These are phyloP conservation scores for Hermetia illucens DNA, from an alignment of 1,140 invertebrate species.

Conservation along the genomic window DNA sequence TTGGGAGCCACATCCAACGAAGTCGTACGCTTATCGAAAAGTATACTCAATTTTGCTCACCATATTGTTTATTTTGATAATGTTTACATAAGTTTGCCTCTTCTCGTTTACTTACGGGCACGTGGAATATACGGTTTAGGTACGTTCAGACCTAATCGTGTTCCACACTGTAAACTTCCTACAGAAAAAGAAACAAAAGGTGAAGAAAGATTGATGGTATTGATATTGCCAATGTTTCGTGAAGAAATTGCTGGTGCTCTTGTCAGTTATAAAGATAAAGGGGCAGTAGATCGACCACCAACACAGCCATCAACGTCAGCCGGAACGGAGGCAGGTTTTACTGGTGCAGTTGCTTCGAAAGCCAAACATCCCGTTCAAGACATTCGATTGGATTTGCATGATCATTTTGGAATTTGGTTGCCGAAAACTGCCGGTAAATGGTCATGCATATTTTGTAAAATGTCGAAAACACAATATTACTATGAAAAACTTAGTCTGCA, in stretches of 20 bases:
- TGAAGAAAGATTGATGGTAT: too few species aligned
- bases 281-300: not conserved
- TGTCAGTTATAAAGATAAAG: not conserved
- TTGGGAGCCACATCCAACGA: slow-evolving; percentile 14
- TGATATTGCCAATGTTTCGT: not conserved
- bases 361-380: not conserved
- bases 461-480: not conserved
- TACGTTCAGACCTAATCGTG: not conserved
- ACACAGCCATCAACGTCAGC: not conserved
- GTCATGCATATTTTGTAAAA: slow-evolving; percentile 5
- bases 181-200: not conserved
- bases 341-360: too few species aligned
- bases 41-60: too few species aligned
- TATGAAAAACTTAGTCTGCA: too few species aligned
- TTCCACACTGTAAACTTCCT: not conserved
- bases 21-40: slow-evolving; percentile 5
- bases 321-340: too few species aligned
- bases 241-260: not conserved
- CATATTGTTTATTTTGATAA: not conserved
- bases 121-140: not conserved
- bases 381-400: slow-evolving; percentile 1
- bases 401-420: slow-evolving; percentile 1
- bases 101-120: not conserved
- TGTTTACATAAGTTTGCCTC: not conserved
- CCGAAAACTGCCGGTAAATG: not conserved